phyloP scores from a whole-genome alignment of 2,888 invertebrate species.

The Homarus gammarus region DNA sequence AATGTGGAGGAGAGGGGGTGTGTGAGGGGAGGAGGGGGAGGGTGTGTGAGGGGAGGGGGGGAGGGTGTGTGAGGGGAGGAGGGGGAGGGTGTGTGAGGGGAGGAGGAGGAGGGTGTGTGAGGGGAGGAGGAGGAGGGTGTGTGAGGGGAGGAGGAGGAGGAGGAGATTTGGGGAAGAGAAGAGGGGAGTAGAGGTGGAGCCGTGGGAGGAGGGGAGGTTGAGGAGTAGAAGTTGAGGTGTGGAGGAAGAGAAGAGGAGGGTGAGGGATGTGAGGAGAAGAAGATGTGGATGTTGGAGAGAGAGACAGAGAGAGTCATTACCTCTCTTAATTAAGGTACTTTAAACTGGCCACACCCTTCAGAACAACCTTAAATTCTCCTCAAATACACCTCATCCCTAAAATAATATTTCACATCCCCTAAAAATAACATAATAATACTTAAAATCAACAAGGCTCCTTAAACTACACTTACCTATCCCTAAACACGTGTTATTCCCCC shows the following conservation, averaged over 20 bases:
- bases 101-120: not conserved
- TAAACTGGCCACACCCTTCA: too few species aligned
- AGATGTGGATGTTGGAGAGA: not conserved
- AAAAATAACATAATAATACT: too few species aligned
- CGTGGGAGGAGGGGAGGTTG: not conserved
- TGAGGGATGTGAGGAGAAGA: not conserved
- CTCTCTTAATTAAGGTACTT: too few species aligned
- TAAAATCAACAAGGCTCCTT: too few species aligned
- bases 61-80: not conserved
- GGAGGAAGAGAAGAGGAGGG: too few species aligned
- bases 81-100: slow-evolving; percentile 12
- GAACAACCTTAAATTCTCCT: too few species aligned
- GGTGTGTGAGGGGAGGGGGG: not conserved
- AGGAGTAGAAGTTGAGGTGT: not conserved
- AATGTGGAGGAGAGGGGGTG: too few species aligned
- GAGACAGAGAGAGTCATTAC: not conserved
- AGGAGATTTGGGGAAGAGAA: not conserved
- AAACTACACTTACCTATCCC: too few species aligned
- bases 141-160: not conserved
- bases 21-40: too few species aligned
- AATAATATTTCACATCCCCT: not conserved
- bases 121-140: not conserved
- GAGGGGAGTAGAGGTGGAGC: too few species aligned
- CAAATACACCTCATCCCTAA: too few species aligned
- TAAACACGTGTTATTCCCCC: not conserved